phyloP scores from a whole-genome alignment of 2,888 invertebrate genomes.

The Listrodromus nycthemerus region DNA sequence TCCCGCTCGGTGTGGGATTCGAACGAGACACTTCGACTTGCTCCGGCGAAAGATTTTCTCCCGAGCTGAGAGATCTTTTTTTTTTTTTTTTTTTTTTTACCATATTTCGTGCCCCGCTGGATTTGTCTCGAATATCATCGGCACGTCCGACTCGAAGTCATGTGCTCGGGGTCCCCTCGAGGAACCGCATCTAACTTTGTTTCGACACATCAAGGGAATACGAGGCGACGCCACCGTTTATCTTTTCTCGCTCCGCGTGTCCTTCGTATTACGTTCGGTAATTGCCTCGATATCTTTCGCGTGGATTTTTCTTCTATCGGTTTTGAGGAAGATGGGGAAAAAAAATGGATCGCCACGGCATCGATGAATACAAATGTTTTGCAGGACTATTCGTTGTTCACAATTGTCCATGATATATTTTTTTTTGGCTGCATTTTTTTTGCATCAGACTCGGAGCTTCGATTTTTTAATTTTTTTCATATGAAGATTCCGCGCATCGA shows the following conservation, averaged over 20 bases:
- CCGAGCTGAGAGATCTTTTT: slow-evolving; percentile 22
- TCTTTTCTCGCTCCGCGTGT: slow-evolving; percentile 34
- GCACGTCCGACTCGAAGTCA: slow-evolving; percentile 33
- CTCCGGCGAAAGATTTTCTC: slow-evolving; percentile 37
- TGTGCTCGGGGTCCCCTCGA: slow-evolving; percentile 34
- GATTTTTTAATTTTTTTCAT: too few species aligned
- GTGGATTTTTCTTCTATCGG: slow-evolving; percentile 28
- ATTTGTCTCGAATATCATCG: slow-evolving; percentile 51
- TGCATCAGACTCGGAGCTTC: too few species aligned
- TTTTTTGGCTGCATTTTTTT: too few species aligned
- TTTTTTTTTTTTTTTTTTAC: not conserved
- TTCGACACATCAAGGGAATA: slow-evolving; percentile 60
- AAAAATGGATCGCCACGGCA: too few species aligned
- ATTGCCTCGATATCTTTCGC: slow-evolving; percentile 56
- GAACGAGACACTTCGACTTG: slow-evolving; percentile 16
- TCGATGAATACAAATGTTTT: too few species aligned
- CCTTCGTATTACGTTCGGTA: slow-evolving; percentile 43
- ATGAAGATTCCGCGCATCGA: too few species aligned
- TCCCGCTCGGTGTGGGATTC: slow-evolving; percentile 7
- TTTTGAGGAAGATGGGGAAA: not conserved
- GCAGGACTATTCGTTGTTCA: too few species aligned
- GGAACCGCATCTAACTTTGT: slow-evolving; percentile 53
- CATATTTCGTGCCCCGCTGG: slow-evolving; percentile 5
- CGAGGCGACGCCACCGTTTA: slow-evolving; percentile 14
- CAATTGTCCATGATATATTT: too few species aligned